Evolutionary conservation across 2,113 vertebrate species (phyloP).

Genomic region (Columba livia): DNA sequence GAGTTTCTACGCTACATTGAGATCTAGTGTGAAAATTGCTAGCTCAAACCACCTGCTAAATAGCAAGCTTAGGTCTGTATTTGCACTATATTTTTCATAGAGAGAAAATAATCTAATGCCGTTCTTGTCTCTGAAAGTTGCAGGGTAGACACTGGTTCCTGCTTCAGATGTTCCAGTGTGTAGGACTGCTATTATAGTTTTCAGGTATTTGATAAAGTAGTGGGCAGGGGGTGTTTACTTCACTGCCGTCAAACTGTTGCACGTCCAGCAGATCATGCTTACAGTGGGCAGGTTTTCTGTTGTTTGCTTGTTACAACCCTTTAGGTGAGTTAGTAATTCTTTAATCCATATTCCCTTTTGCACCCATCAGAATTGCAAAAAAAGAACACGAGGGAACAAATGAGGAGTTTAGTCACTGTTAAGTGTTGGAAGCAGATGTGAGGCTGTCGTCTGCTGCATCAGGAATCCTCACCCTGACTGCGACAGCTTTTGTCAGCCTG

Average conservation of each 20-base stretch:
- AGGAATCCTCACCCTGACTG: neutral
- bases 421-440: neutral
- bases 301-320: too few relatives aligned
- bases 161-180: rapidly evolving
- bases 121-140: neutral
- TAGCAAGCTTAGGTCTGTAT: neutral
- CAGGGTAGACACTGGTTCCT: rapidly evolving
- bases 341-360: too few relatives aligned
- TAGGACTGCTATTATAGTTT: neutral
- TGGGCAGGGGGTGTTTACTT: neutral
- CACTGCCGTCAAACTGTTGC: too few relatives aligned
- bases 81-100: neutral
- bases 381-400: neutral
- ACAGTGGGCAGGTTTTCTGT: too few relatives aligned
- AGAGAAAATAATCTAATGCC: neutral
- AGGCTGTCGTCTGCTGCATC: too few relatives aligned
- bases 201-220: neutral
- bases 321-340: too few relatives aligned
- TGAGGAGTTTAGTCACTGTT: neutral
- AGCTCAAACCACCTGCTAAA: neutral
- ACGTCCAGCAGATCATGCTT: too few relatives aligned
- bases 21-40: neutral
- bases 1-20: neutral
- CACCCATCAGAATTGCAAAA: too few relatives aligned
- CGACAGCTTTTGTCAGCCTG: neutral